Base-by-base conservation (phyloP, 2,888 invertebrate species). In the Cerceris rybyensis region DNA sequence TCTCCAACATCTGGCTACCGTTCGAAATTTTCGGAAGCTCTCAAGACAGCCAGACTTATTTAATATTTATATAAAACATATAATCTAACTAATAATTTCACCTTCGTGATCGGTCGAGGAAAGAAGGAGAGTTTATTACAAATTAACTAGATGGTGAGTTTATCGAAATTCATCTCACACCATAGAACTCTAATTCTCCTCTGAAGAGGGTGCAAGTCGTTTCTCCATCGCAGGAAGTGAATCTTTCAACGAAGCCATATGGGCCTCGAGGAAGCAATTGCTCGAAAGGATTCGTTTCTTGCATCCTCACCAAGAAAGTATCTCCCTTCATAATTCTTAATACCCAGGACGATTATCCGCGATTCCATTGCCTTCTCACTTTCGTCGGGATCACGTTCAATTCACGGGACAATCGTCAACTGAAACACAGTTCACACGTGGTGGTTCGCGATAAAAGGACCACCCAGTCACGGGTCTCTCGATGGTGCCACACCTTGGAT, bases 401-500 rank as follows among this genome's bases (percentile, higher is more conserved):
- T 70, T 52, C 42, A 41, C 70, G 59, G 41, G 63, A 70, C 63
- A 60, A 77, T 81, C 78, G 78, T 79, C 71, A 71, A 77, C 77
- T 67, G 67, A 80, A 85, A 46, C 70, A 68, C 73, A 75, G 73
- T 86, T 87, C 82, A 75, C 83, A 87, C 83, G 78, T 82, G 69
- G 70, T 57, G 75, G 76, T 77, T 83, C 61, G 70, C 65, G 82
- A 73, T 71, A 74, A 43, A 64, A 70, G 87, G 90, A 90, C 90
- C 90, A 90, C 90, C 90, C 89, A 84, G 75, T 70, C 65, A 87
- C 82, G 86, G 83, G 84, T 81, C 81, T 81, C 83, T 81, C 80
- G 82, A 72, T 82, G 78, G 83, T 83, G 89, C 89, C 90, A 90
- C 90, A 90, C 90, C 90, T 90, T 87, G 90, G 81, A 87, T 90